Evolutionary conservation across 1,140 invertebrate genomes (phyloP).

Genomic region (Nautilus pompilius): DNA sequence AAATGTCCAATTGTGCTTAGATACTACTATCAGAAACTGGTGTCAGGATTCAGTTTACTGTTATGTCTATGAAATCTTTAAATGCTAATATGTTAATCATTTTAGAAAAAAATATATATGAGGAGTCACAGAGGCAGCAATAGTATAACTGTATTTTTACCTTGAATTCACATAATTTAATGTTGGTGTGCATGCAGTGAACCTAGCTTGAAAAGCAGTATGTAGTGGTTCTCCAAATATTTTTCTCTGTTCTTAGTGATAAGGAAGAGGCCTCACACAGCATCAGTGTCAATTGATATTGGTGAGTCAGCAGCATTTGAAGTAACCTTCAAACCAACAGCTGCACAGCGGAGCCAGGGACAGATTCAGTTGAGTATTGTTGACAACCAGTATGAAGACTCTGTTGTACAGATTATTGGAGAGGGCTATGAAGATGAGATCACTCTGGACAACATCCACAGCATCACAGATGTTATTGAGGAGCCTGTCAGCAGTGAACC

Average conservation of each 20-base stretch:
- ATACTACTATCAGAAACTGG: too few species aligned
- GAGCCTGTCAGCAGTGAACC: conserved; percentile 38
- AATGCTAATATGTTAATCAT: too few species aligned
- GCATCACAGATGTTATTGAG: conserved; percentile 24
- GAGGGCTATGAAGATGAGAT: conserved; percentile 56
- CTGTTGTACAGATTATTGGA: conserved; percentile 51
- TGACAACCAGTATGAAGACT: conserved; percentile 56
- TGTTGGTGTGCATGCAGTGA: neutral
- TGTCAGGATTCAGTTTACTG: too few species aligned
- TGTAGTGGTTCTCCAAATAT: neutral
- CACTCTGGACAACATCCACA: conserved; percentile 52
- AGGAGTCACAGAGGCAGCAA: too few species aligned
- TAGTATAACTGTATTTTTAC: neutral
- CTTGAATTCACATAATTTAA: neutral
- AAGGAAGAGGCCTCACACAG: conserved; percentile 45
- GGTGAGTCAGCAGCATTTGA: conserved; percentile 44
- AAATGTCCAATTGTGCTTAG: too few species aligned
- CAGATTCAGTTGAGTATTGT: conserved; percentile 47
- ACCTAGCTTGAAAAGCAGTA: neutral
- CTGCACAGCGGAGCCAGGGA: conserved; percentile 44
- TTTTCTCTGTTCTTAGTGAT: conserved; percentile 17
- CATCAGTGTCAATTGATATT: conserved; percentile 46
- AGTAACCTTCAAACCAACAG: conserved; percentile 39
- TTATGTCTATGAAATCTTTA: too few species aligned
- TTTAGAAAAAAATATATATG: too few species aligned